These are phyloP conservation scores for Cephalopholis sonnerati DNA, from an alignment of 2,113 vertebrate genomes.

Conservation along the genomic window DNA sequence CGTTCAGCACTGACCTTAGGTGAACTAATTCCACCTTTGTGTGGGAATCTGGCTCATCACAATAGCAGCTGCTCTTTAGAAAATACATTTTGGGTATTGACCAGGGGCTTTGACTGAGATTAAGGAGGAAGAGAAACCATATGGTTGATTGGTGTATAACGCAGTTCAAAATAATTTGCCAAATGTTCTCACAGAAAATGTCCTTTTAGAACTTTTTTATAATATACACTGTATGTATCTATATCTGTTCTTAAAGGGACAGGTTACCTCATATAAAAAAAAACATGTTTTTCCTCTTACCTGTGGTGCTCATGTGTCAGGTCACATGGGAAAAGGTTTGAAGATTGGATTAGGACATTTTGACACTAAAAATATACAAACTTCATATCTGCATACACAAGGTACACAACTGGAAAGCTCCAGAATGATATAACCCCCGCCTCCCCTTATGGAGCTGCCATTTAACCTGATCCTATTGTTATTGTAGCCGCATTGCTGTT, in stretches of 20 bases:
- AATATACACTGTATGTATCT: neutral
- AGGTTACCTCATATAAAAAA: too few relatives aligned
- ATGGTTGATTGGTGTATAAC: neutral
- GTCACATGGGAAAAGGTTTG: too few relatives aligned
- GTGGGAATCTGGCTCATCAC: constrained; percentile 34
- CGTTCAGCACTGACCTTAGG: neutral
- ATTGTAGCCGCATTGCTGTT: too few relatives aligned
- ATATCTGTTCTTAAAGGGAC: neutral
- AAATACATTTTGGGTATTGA: constrained; percentile 29
- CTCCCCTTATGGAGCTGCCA: too few relatives aligned
- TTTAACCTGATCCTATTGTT: too few relatives aligned
- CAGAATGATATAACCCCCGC: too few relatives aligned
- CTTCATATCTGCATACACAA: too few relatives aligned
- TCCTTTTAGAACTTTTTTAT: neutral
- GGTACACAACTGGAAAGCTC: too few relatives aligned
- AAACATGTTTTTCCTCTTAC: too few relatives aligned
- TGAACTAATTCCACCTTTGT: constrained; percentile 35
- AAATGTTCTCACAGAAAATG: neutral
- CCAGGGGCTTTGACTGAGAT: neutral
- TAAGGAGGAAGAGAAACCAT: constrained; percentile 1
- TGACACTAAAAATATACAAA: too few relatives aligned
- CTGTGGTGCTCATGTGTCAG: too few relatives aligned
- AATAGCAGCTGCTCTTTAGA: constrained; percentile 3
- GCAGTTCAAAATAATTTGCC: neutral
- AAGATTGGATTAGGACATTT: too few relatives aligned